phyloP scores from a whole-genome alignment of 2,888 invertebrate genomes.

The Himalopsyche japonica region DNA sequence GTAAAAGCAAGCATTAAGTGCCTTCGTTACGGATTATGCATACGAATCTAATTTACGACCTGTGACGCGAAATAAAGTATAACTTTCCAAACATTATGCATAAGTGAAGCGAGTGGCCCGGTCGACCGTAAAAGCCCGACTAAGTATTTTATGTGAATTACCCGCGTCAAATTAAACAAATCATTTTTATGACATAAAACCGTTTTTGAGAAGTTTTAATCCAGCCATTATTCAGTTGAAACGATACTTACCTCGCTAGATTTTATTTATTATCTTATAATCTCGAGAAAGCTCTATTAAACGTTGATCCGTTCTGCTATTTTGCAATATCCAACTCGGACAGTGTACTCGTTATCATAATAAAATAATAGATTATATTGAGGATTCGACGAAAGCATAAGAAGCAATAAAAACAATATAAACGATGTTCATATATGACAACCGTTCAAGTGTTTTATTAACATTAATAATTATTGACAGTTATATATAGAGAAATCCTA shows the following conservation, averaged over 20 bases:
- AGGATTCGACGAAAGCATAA: too few relatives aligned
- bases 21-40: constrained; percentile 12
- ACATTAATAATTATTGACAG: too few relatives aligned
- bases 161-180: not conserved
- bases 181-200: not conserved
- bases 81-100: not conserved
- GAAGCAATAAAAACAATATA: too few relatives aligned
- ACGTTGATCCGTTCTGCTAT: not conserved
- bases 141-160: not conserved
- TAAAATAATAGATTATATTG: too few relatives aligned
- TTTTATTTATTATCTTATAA: not conserved
- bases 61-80: not conserved
- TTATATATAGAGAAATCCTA: too few relatives aligned
- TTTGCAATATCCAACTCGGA: too few relatives aligned
- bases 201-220: not conserved
- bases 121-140: not conserved
- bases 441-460: too few relatives aligned
- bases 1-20: not conserved
- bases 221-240: not conserved
- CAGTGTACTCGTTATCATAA: too few relatives aligned
- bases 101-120: not conserved
- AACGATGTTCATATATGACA: too few relatives aligned
- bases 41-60: constrained; percentile 6
- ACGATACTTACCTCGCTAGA: not conserved
- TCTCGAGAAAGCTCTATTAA: not conserved